A percentile compares a stretch with the other conserved stretches of the same genome.
Conservation (phyloP, 1,140 invertebrate genomes). For the Pseudomyrmex dendroicus region DNA sequence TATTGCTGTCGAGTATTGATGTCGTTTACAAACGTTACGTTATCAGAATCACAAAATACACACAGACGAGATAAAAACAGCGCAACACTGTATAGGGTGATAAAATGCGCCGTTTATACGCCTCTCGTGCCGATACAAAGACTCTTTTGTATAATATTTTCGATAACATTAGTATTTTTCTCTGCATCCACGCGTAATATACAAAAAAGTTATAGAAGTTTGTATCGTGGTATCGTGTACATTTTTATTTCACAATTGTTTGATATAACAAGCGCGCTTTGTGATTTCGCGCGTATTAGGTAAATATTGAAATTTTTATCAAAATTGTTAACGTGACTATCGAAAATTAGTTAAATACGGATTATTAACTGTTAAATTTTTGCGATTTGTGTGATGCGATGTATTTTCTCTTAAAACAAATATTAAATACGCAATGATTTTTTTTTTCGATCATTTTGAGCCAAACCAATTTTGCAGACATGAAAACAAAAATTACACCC, state of each 20-base stretch:
- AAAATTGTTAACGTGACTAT: too few species aligned
- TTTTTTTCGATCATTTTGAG: too few species aligned
- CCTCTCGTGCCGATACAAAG: slow-evolving; percentile 23
- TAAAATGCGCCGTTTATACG: slow-evolving; percentile 40
- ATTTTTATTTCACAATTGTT: too few species aligned
- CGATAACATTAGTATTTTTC: slow-evolving; percentile 34
- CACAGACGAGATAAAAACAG: neutral
- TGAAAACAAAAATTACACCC: neutral
- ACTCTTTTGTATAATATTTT: slow-evolving; percentile 39
- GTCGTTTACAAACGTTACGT: slow-evolving; percentile 52
- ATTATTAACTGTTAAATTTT: too few species aligned
- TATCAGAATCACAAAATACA: slow-evolving; percentile 58
- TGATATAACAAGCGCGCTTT: too few species aligned
- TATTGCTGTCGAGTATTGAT: slow-evolving; percentile 37
- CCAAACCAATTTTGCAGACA: too few species aligned
- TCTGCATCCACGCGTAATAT: neutral
- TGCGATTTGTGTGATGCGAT: too few species aligned
- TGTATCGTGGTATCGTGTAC: too few species aligned
- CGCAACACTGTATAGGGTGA: slow-evolving; percentile 49
- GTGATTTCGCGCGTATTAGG: too few species aligned
- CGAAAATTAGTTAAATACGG: too few species aligned
- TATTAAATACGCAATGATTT: neutral
- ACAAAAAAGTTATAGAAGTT: neutral
- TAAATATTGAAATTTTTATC: too few species aligned
- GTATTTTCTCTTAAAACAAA: too few species aligned